phyloP scores from a whole-genome alignment of 2,888 invertebrate genomes.

The Synergus itoensis region DNA sequence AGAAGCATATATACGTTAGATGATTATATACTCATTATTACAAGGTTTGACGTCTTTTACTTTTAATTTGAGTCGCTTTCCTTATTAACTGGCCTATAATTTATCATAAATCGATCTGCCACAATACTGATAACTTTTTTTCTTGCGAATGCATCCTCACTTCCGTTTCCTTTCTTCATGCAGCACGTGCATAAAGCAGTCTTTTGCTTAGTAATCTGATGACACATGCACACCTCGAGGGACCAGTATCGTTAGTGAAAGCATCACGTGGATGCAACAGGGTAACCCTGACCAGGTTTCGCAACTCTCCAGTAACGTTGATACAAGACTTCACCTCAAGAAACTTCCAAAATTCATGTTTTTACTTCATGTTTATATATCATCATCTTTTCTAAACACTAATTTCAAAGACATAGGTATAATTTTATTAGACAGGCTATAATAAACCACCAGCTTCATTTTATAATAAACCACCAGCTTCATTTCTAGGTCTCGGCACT shows the following conservation, averaged over 20 bases:
- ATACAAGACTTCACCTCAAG: not conserved
- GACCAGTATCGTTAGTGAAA: slow-evolving; percentile 60
- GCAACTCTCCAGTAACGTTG: slow-evolving; percentile 57
- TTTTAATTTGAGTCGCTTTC: not conserved
- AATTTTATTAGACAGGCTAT: not conserved
- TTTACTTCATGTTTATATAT: no score
- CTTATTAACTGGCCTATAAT: not conserved
- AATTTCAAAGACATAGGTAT: not conserved
- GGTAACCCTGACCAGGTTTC: slow-evolving; percentile 74
- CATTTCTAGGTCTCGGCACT: not conserved
- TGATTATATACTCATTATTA: not conserved
- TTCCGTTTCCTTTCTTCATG: not conserved
- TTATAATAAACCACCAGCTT: not conserved
- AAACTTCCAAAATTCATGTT: not conserved
- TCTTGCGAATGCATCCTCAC: not conserved
- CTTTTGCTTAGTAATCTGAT: not conserved
- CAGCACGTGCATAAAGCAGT: not conserved
- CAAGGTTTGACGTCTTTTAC: not conserved
- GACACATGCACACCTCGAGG: slow-evolving; percentile 18
- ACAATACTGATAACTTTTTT: not conserved
- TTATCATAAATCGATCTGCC: not conserved
- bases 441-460: not conserved
- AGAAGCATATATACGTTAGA: no score
- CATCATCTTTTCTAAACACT: no score
- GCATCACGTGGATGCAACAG: slow-evolving; percentile 68